A percentile compares a stretch with the other conserved stretches of the same genome.
Conservation (phyloP, 2,797 vertebrate genomes). For the Sandelia bainsii region DNA sequence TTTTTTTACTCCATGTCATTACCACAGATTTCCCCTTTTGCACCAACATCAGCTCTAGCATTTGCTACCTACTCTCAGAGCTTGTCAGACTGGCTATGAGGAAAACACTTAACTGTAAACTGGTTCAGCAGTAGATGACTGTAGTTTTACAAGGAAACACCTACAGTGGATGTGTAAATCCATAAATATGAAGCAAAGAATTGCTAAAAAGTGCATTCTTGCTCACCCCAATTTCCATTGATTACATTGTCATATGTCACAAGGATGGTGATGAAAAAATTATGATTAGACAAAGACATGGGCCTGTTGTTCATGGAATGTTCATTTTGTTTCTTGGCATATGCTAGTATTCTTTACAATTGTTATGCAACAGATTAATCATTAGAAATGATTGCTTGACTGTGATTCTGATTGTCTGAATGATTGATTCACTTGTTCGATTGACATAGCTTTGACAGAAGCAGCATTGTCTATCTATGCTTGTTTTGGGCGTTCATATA, state of each 20-base stretch:
- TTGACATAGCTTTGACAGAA: slow-evolving; percentile 14
- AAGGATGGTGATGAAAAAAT: not conserved
- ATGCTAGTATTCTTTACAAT: slow-evolving; percentile 45
- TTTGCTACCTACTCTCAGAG: not conserved
- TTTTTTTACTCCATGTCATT: not conserved
- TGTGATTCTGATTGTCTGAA: slow-evolving; percentile 48
- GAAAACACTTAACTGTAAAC: slow-evolving; percentile 3
- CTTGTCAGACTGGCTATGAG: not conserved
- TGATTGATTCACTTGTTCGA: slow-evolving; percentile 34
- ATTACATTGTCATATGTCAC: not conserved
- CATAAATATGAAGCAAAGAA: slow-evolving; percentile 1
- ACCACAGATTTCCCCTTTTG: not conserved
- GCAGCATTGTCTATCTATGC: slow-evolving; percentile 30
- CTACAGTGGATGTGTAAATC: not conserved
- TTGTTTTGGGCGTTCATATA: slow-evolving; percentile 52
- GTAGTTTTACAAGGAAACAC: not conserved
- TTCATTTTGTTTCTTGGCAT: slow-evolving; percentile 55
- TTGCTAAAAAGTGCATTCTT: too few species aligned
- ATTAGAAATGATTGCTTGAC: slow-evolving; percentile 38
- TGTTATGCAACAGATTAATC: slow-evolving; percentile 38
- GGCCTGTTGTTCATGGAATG: slow-evolving; percentile 60
- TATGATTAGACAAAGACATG: slow-evolving; percentile 7
- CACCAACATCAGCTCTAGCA: not conserved
- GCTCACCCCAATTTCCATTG: not conserved
- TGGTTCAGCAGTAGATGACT: not conserved